phyloP scores from a whole-genome alignment of 1,140 invertebrate species.

The Neoseiulus cucumeris region DNA sequence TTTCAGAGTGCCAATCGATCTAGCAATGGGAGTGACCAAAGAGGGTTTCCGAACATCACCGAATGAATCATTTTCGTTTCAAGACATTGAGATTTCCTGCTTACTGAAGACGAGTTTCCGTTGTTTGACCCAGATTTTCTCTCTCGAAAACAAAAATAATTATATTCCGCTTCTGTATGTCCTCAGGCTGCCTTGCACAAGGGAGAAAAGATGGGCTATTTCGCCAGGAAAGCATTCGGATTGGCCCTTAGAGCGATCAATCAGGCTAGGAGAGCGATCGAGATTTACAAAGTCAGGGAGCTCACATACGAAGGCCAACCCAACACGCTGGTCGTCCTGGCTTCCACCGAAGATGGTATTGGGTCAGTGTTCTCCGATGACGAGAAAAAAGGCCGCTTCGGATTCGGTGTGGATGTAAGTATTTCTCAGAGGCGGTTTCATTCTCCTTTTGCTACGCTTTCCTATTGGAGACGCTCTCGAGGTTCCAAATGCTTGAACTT shows the following conservation, averaged over 20 bases:
- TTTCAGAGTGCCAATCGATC: too few species aligned
- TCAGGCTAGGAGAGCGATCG: not conserved
- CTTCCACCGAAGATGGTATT: not conserved
- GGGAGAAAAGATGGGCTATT: not conserved
- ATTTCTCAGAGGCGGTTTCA: not conserved
- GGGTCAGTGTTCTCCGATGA: not conserved
- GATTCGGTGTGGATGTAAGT: constrained; percentile 3
- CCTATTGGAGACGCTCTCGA: not conserved
- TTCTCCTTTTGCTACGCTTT: not conserved
- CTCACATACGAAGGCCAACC: not conserved
- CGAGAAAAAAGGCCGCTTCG: not conserved
- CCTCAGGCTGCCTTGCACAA: not conserved
- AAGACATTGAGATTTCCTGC: too few species aligned
- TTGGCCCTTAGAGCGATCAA: not conserved
- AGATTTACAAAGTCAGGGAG: not conserved
- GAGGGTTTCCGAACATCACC: too few species aligned
- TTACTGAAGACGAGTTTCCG: too few species aligned
- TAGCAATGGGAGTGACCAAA: too few species aligned
- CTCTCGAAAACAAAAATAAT: too few species aligned
- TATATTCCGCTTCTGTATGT: not conserved
- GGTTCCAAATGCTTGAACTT: not conserved
- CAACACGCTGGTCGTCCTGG: not conserved
- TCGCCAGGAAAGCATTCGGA: not conserved
- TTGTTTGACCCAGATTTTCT: too few species aligned
- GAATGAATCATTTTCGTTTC: too few species aligned